Evolutionary conservation across 1,140 invertebrate species (phyloP), one percentile per base, ranked within the genome.

Genomic region (Onthophagus taurus): DNA sequence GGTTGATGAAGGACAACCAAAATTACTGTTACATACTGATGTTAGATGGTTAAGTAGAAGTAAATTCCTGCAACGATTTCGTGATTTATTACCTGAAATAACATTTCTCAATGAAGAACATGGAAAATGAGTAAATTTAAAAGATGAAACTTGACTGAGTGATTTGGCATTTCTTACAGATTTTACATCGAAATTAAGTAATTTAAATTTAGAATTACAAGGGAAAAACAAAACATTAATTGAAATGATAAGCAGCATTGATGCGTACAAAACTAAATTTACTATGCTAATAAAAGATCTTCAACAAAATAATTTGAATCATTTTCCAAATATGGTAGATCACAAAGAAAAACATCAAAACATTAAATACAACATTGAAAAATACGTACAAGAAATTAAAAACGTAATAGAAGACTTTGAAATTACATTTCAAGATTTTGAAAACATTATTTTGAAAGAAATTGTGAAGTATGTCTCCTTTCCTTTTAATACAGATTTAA

Each of bases 11-110:
- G 38, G 30, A n/a, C 37, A 52, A 33, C 42, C 29, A 23, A 31
- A 42, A 36, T 48, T 57, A 35, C 21, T 43, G 42, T 44, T 51
- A 16, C 43, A 55, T 37, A 55, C 46, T 23, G 49, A 57, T 36
- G 51, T 58, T 38, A 57, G 50, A 37, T 60, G 48, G n/a, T n/a
- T n/a, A n/a, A n/a, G n/a, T n/a, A n/a, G n/a, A n/a, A n/a, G n/a
- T n/a, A n/a, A n/a, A n/a, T 53, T 58, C 51, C 52, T 55, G 48
- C 47, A 61, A 50, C 42, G 52, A 49, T 58, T 61, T 54, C 14
- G 45, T 42, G 47, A 51, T 51, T 23, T 58, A 38, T 55, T 58
- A 30, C 35, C 47, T 21, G 48, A 55, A 51, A 57, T 58, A 58
- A 58, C 51, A 45, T 44, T 53, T 50, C 51, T 59, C 52, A 43